Conservation (phyloP, 2,113 vertebrate genomes). For the Puntigrus tetrazona region DNA sequence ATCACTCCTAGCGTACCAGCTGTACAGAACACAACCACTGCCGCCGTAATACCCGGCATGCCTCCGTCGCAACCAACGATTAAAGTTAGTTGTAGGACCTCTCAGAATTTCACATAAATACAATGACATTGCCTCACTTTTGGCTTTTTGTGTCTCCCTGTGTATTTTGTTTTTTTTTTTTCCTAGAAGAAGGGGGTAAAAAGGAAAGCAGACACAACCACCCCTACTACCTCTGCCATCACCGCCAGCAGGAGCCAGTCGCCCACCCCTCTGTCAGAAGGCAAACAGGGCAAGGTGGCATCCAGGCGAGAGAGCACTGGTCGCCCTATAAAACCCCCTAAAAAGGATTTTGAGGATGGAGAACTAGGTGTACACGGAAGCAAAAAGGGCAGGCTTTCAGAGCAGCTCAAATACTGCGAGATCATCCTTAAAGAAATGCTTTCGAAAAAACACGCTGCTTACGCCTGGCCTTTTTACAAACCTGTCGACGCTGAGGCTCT, state of each 20-base stretch:
- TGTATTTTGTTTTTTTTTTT: not conserved
- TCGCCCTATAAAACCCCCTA: constrained; percentile 79
- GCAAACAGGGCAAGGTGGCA: constrained; percentile 80
- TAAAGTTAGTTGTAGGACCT: constrained; percentile 78
- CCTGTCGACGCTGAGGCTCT: constrained; percentile 92
- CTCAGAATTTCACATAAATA: not conserved
- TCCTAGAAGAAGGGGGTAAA: constrained; percentile 86
- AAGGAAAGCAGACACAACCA: constrained; percentile 82
- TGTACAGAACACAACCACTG: constrained; percentile 62
- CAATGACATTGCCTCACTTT: not conserved
- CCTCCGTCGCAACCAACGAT: constrained; percentile 78
- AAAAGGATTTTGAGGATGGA: constrained; percentile 79
- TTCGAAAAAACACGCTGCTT: constrained; percentile 88
- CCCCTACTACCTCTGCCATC: constrained; percentile 81
- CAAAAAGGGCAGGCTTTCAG: constrained; percentile 77
- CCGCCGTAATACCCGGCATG: constrained; percentile 74
- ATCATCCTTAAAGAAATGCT: constrained; percentile 93
- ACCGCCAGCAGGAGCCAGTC: constrained; percentile 77
- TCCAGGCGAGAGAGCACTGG: constrained; percentile 78
- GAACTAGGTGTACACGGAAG: constrained; percentile 73
- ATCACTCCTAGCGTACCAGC: constrained; percentile 73
- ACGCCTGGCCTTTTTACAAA: constrained; percentile 97
- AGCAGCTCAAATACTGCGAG: constrained; percentile 88
- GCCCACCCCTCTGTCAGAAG: constrained; percentile 69
- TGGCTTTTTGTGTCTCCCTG: not conserved